Evolutionary conservation across 2,888 invertebrate genomes (phyloP).

Genomic region (Erebia aethiops): DNA sequence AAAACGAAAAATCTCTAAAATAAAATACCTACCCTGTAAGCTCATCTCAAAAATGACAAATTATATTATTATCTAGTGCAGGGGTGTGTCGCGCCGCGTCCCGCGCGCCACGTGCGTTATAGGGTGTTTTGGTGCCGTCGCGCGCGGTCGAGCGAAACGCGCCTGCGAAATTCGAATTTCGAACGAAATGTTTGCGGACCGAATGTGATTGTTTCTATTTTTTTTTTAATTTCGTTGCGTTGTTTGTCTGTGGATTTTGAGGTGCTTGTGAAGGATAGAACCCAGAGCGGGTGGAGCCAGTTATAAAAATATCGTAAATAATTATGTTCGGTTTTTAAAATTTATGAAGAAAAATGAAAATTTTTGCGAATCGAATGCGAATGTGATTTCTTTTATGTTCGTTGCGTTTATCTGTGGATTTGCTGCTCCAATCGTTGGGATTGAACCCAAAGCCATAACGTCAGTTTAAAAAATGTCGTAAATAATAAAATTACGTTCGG

Average conservation of each 20-base stretch:
- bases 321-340: conserved; percentile 1
- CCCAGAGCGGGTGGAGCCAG: too few species aligned
- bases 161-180: conserved; percentile 43
- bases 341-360: not conserved
- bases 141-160: conserved; percentile 63
- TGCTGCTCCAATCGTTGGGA: too few species aligned
- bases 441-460: too few species aligned
- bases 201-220: conserved; percentile 17
- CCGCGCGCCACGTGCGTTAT: conserved; percentile 71
- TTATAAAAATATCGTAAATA: not conserved
- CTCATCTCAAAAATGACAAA: conserved; percentile 19
- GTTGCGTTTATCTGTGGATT: too few species aligned
- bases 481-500: too few species aligned
- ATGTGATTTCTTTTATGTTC: conserved; percentile 1
- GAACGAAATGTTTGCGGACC: conserved; percentile 31
- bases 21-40: not conserved
- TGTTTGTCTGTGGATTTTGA: conserved; percentile 11
- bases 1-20: not conserved
- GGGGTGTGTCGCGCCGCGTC: conserved; percentile 57
- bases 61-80: conserved; percentile 37
- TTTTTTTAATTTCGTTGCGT: not conserved
- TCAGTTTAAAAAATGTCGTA: too few species aligned
- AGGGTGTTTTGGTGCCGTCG: conserved; percentile 69
- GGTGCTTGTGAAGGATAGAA: not conserved
- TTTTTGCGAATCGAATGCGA: too few species aligned